These are phyloP conservation scores for Leucopsar rothschildi DNA, from an alignment of 2,113 vertebrate genomes.

Conservation along the genomic window DNA sequence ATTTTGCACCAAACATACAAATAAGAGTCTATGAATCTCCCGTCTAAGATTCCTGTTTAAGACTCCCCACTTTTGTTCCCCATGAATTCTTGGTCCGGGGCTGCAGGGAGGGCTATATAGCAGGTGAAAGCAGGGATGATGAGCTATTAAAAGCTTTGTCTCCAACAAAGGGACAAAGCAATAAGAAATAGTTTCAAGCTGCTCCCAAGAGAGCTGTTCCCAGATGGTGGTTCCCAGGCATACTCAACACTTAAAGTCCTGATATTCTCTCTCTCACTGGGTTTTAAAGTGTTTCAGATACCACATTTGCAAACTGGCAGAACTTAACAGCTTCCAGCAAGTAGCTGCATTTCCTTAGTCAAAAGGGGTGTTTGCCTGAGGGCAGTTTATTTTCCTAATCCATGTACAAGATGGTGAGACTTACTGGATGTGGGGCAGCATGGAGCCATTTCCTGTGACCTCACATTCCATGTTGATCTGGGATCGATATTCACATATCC, in stretches of 20 bases:
- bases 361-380: background rate
- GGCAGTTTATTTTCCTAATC: background rate
- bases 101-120: background rate
- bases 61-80: background rate
- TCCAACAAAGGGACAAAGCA: background rate
- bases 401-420: background rate
- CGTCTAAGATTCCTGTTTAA: background rate
- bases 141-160: background rate
- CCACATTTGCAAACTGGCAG: background rate
- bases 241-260: background rate
- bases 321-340: background rate
- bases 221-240: background rate
- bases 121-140: background rate
- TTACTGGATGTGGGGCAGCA: background rate
- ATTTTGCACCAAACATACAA: background rate
- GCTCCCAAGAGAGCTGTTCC: background rate
- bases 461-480: background rate
- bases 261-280: background rate
- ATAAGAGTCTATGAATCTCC: background rate
- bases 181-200: background rate
- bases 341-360: background rate
- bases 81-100: background rate
- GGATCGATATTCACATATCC: fast-evolving
- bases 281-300: background rate
- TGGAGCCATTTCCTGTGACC: background rate